Evolutionary conservation across 2,113 vertebrate genomes (phyloP), one percentile per base, ranked within the genome.

Genomic region (Carassius carassius): DNA sequence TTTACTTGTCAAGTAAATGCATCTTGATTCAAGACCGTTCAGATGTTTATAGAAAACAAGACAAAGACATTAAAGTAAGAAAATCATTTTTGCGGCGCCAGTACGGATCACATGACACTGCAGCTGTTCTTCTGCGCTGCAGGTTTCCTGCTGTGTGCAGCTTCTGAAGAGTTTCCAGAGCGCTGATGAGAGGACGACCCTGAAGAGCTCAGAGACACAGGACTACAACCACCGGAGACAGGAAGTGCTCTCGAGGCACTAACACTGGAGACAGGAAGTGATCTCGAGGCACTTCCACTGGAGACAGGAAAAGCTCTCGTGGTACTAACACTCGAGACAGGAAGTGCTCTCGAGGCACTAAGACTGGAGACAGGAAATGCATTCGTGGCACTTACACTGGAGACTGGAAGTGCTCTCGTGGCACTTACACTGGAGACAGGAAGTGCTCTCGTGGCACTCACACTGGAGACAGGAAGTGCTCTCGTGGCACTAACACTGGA

Each of bases 331-430:
- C 9, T 47, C 0, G 60, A 25, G 17, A 62, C 60, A 62, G 60
- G 62, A 65, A 29, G 0, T 14, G 23, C 4, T 25, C 3, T n/a
- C 19, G 7, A 3, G 0, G 0, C 2, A 0, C 0, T 0, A 10
- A 10, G 0, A 21, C n/a, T 1, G 19, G 62, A 6, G 62, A 63
- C 62, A 63, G 62, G 62, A 63, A 63, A 11, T 63, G 12, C 62
- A 25, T 1, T 25, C 0, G 60, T 5, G 5, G 4, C 12, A 6
- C 4, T 1, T 25, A 12, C 0, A 4, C 1, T 1, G 19, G 23
- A 63, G 23, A 63, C 62, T 25, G 62, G 62, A 63, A 25, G 11
- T 63, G 12, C 29, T 29, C 29, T 29, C 29, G 29, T 1, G 29
- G 29, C 29, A 29, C 29, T 29, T 1, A 29, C 29, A 29, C 29